Conservation (phyloP, 1,140 invertebrate genomes). For the Pristionchus pacificus region DNA sequence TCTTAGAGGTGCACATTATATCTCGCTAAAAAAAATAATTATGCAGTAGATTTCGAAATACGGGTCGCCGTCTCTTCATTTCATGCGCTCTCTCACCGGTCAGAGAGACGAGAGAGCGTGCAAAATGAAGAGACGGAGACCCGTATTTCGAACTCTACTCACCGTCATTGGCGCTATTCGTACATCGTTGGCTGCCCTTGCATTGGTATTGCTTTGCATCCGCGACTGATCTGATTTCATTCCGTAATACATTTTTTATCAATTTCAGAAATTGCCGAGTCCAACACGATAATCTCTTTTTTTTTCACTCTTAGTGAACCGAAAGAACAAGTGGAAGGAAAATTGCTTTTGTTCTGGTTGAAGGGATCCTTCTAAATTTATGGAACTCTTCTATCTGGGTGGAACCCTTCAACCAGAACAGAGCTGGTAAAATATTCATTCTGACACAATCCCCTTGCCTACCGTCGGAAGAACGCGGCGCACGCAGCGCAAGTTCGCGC, state of each 20-base stretch:
- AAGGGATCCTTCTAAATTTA: neutral
- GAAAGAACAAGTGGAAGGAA: neutral
- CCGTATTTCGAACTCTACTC: too few species aligned
- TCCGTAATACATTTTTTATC: neutral
- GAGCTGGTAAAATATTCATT: neutral
- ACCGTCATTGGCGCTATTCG: conserved; percentile 14
- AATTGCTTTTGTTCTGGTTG: too few species aligned
- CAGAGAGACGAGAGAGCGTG: neutral
- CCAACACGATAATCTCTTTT: too few species aligned
- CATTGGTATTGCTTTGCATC: conserved; percentile 29
- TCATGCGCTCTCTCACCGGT: too few species aligned
- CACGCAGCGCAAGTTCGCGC: conserved; percentile 30
- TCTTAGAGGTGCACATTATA: too few species aligned
- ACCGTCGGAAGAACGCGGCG: conserved; percentile 24
- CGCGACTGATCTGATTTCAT: conserved; percentile 13
- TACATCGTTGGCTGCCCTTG: conserved; percentile 23
- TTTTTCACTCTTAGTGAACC: too few species aligned
- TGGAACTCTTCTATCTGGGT: neutral
- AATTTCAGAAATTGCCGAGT: too few species aligned
- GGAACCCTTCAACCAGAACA: neutral
- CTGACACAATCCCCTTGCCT: neutral
- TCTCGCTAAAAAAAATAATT: too few species aligned
- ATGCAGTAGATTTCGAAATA: too few species aligned
- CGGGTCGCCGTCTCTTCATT: too few species aligned
- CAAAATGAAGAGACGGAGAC: neutral